A percentile compares a stretch with the other conserved stretches of the same genome.
phyloP scores from a whole-genome alignment of 2,113 vertebrate genomes.

The Gorsachius goisagi region DNA sequence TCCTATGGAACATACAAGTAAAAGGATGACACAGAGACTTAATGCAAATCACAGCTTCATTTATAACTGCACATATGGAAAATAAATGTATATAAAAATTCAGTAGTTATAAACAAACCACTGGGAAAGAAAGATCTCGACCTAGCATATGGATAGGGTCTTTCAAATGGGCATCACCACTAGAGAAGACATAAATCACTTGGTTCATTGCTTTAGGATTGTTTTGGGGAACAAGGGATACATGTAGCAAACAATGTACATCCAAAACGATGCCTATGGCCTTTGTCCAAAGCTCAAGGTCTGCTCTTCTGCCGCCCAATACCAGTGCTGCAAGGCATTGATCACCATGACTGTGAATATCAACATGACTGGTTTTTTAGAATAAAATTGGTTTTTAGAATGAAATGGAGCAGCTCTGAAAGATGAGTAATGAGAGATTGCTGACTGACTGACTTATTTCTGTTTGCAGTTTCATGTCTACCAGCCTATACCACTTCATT shows the following conservation, averaged over 20 bases:
- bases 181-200: neutral
- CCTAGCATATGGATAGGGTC: neutral
- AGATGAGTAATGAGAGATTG: no score
- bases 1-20: neutral
- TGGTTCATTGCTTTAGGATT: neutral
- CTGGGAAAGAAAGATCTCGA: neutral
- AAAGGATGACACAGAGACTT: neutral
- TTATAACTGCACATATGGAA: neutral
- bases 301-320: neutral
- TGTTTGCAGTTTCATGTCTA: neutral
- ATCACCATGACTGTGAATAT: no score
- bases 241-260: neutral
- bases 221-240: neutral
- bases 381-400: no score
- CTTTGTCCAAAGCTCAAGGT: neutral
- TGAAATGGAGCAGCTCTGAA: no score
- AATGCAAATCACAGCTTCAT: neutral
- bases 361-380: no score
- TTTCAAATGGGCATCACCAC: neutral
- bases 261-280: neutral
- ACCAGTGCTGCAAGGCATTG: neutral
- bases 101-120: neutral
- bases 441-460: no score
- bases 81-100: neutral
- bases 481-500: neutral